These are phyloP conservation scores for Cyprinodon tularosa DNA, from an alignment of 2,113 vertebrate species.

Conservation along the genomic window DNA sequence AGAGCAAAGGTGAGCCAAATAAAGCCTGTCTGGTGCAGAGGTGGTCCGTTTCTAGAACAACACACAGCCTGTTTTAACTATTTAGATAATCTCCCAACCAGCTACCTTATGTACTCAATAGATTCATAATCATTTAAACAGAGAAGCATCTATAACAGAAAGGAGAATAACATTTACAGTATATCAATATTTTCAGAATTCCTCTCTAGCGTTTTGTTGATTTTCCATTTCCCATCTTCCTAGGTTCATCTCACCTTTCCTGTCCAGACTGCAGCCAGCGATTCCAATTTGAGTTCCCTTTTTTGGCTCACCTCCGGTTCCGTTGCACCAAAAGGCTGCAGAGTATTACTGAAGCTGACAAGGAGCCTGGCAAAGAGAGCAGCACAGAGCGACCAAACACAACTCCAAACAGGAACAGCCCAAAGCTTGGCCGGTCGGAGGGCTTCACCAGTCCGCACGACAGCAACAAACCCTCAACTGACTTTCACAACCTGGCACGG, in stretches of 20 bases:
- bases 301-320: constrained; percentile 91
- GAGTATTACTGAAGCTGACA: constrained; percentile 75
- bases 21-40: background rate
- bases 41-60: background rate
- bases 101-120: background rate
- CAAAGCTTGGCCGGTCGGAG: constrained; percentile 77
- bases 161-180: background rate
- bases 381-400: constrained; percentile 62
- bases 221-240: constrained; percentile 8
- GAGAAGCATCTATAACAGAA: background rate
- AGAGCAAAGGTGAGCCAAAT: constrained; percentile 85
- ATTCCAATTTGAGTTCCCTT: constrained; percentile 97
- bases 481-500: constrained; percentile 94
- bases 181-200: background rate
- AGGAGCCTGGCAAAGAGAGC: constrained; percentile 73
- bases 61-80: background rate
- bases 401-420: constrained; percentile 72
- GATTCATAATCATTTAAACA: background rate
- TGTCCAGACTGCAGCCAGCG: constrained; percentile 95
- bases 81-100: background rate
- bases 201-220: background rate
- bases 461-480: constrained; percentile 87
- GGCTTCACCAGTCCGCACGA: constrained; percentile 71
- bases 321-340: constrained; percentile 93
- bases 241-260: constrained; percentile 85